phyloP scores from a whole-genome alignment of 92 coral and sea anemone species.

The Nematostella vectensis region DNA sequence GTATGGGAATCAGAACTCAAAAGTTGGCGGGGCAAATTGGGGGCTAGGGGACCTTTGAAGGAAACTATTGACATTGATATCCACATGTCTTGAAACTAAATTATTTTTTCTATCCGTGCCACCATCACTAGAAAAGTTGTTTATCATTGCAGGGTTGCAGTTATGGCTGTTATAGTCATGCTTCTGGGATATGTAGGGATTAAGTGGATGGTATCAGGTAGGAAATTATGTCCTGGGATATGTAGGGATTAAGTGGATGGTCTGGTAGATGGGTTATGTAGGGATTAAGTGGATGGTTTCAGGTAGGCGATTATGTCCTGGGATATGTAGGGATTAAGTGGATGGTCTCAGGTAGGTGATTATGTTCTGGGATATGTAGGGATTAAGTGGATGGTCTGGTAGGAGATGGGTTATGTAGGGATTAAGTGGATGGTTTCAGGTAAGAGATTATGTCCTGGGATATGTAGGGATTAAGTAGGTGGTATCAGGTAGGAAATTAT shows the following conservation, averaged over 20 bases:
- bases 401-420: constrained; percentile 33
- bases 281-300: constrained; percentile 37
- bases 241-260: no score
- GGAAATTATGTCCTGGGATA: constrained; percentile 7
- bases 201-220: constrained; percentile 42
- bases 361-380: no score
- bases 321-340: constrained; percentile 44
- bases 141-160: constrained; percentile 33
- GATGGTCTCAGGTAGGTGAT: constrained; percentile 33
- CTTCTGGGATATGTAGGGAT: constrained; percentile 38
- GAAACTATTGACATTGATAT: no score
- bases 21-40: no score
- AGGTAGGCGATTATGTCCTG: constrained; percentile 39
- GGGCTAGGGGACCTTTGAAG: no score
- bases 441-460: constrained; percentile 42
- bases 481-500: constrained; percentile 26
- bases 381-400: no score
- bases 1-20: no score
- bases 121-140: no score
- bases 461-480: constrained; percentile 41
- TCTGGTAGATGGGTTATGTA: constrained; percentile 31
- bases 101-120: no score
- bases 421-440: constrained; percentile 40
- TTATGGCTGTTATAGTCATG: constrained; percentile 36
- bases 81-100: no score